These are phyloP conservation scores for Solen grandis DNA, from an alignment of 1,140 invertebrate species.

Conservation along the genomic window DNA sequence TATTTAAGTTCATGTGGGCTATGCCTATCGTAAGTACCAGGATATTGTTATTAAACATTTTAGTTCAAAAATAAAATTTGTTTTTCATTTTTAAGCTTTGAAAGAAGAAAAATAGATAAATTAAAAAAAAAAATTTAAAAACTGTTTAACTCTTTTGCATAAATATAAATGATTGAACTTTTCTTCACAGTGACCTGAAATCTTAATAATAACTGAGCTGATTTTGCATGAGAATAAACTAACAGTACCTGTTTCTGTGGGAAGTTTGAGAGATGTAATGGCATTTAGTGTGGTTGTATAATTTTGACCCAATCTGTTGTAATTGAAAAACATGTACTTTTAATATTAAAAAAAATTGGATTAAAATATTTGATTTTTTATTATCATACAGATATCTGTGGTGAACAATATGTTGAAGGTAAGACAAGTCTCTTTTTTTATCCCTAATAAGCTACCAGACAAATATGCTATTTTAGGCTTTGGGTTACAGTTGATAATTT, in stretches of 20 bases:
- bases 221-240: too few species aligned
- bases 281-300: not conserved
- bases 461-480: too few species aligned
- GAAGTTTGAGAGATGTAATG: too few species aligned
- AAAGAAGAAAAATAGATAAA: conserved; percentile 27
- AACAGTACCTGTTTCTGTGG: too few species aligned
- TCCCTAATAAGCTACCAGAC: too few species aligned
- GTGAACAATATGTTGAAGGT: conserved; percentile 95
- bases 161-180: conserved; percentile 86
- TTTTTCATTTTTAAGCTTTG: not conserved
- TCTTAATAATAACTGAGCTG: too few species aligned
- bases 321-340: not conserved
- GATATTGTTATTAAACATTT: not conserved
- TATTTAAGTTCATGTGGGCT: conserved; percentile 89
- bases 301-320: not conserved
- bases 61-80: not conserved
- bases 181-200: conserved; percentile 14
- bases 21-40: conserved; percentile 89
- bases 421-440: conserved; percentile 58
- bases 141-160: too few species aligned
- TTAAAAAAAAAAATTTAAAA: too few species aligned
- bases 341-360: not conserved
- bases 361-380: conserved; percentile 55
- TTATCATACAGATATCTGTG: conserved; percentile 85
- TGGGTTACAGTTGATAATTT: too few species aligned